Base-by-base conservation (phyloP, 2,888 invertebrate genomes). In the Mesochorus sp. region DNA sequence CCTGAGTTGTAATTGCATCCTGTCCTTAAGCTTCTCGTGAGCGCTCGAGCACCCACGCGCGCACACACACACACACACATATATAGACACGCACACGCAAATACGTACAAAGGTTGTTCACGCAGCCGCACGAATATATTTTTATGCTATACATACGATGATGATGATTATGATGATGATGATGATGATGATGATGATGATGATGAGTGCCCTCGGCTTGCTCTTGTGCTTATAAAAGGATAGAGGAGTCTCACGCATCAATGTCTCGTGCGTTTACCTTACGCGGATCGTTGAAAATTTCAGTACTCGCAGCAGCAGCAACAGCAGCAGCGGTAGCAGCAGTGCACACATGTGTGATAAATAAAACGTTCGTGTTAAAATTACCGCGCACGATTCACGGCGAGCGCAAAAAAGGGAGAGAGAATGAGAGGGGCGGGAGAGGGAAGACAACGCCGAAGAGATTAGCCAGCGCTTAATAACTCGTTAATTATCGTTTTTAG, bases 401-500 rank as follows among this genome's bases (percentile, higher is more conserved):
- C 83, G 85, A 82, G 80, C 68, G 5, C 26, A 57, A 64, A 2
- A 6, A 12, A 31, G 12, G 34, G 62, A 42, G 5, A 17, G 24
- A 51, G 26, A 28, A 51, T 17, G 39, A 14, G 8, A 17, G n/a
- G 28, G 1, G 42, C 12, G 62, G 34, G 61, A 62, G 24, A 28
- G 39, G 47, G 53, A 51, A 37, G 53, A 26, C 31, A 64, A 57
- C 64, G 47, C 34, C 55, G 55, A 57, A 76, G 49, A 76, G 64
- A 62, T 79, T 85, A 87, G 86, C 87, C 85, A 86, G 83, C 87
- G 87, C 88, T 90, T 90, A 91, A 91, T 90, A 90, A 90, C 90
- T 91, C 89, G 89, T 91, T 91, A 90, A 91, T 91, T 91, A 91
- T 90, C 89, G 88, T 91, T 91, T n/a, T 91, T 91, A 90, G 90